These are phyloP conservation scores for Micrastur ruficollis DNA, from an alignment of 2,797 vertebrate species.

Conservation along the genomic window DNA sequence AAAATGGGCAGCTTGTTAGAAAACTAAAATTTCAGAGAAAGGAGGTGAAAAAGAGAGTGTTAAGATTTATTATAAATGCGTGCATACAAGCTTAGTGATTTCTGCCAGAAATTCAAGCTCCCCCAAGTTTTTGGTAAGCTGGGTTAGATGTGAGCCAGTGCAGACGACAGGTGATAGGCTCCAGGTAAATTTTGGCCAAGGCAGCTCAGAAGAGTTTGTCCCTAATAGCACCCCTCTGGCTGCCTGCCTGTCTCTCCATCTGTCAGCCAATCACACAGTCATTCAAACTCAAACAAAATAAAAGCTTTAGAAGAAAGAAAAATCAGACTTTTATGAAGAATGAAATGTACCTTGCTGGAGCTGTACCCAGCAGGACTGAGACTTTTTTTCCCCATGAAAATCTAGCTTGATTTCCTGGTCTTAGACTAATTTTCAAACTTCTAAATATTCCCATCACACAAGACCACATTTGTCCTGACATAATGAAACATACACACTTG, in stretches of 20 bases:
- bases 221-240: not conserved
- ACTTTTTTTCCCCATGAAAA: not conserved
- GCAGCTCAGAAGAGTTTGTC: not conserved
- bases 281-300: not conserved
- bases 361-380: not conserved
- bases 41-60: not conserved
- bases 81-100: not conserved
- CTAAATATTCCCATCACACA: not conserved
- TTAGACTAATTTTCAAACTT: not conserved
- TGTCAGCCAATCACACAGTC: not conserved
- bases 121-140: not conserved
- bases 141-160: not conserved
- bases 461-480: not conserved
- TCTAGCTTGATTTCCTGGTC: not conserved
- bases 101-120: not conserved
- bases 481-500: not conserved
- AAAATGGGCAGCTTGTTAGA: not conserved
- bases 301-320: not conserved
- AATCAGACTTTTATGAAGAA: not conserved
- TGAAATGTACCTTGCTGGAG: not conserved
- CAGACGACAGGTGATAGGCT: not conserved
- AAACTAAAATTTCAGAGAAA: slow-evolving; percentile 1
- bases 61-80: not conserved
- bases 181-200: not conserved
- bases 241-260: not conserved